These are phyloP conservation scores for Sylvia borin DNA, from an alignment of 2,797 vertebrate genomes.

Conservation along the genomic window DNA sequence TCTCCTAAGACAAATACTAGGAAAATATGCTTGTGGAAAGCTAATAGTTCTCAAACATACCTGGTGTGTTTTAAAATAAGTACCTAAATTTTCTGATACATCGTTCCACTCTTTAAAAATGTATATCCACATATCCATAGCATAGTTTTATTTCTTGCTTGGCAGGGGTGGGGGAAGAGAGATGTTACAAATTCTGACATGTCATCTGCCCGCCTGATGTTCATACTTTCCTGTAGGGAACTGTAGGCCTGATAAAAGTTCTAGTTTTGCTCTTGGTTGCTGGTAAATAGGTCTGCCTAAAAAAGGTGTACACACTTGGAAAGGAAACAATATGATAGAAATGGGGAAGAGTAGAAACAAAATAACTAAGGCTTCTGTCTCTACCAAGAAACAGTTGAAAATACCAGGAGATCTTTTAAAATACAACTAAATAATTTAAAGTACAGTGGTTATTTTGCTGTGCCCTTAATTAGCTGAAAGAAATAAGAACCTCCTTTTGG, in stretches of 20 bases:
- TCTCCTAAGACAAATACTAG: not conserved
- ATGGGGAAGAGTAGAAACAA: not conserved
- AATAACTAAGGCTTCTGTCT: not conserved
- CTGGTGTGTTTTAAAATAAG: not conserved
- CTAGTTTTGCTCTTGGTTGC: not conserved
- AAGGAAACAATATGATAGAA: not conserved
- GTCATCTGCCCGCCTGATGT: conserved; percentile 5
- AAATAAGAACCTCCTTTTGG: not conserved
- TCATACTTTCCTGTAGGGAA: not conserved
- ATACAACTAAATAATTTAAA: not conserved
- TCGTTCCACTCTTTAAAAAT: not conserved
- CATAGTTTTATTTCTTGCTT: conserved; percentile 7
- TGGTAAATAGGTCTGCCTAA: not conserved
- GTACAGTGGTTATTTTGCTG: not conserved
- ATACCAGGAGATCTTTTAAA: not conserved
- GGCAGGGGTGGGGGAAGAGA: not conserved
- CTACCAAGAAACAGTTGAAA: not conserved
- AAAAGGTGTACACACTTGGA: not conserved
- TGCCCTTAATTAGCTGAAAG: not conserved
- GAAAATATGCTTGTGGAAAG: not conserved
- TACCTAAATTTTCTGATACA: not conserved
- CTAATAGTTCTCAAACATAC: not conserved
- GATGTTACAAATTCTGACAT: not conserved
- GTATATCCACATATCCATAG: not conserved
- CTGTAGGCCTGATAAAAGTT: not conserved